phyloP scores from a whole-genome alignment of 2,113 vertebrate genomes.

The Laticauda laticaudata region DNA sequence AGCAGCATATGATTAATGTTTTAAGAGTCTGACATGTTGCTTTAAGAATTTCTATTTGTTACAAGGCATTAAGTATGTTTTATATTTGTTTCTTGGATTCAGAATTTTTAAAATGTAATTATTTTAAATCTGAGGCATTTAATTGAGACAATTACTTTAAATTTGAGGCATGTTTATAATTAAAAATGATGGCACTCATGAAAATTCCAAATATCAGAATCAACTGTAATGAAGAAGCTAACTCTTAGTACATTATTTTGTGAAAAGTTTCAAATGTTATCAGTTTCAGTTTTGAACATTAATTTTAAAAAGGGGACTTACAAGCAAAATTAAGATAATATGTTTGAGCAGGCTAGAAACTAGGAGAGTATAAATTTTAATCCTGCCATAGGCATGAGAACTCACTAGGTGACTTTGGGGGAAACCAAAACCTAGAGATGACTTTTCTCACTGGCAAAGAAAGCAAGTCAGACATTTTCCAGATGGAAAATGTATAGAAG shows the following conservation, averaged over 20 bases:
- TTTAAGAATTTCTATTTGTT: not conserved
- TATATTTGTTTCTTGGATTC: constrained; percentile 9
- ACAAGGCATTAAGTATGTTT: not conserved
- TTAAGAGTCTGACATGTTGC: not conserved
- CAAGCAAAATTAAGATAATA: not conserved
- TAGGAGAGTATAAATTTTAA: not conserved
- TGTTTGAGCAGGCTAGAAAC: not conserved
- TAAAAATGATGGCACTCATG: not conserved
- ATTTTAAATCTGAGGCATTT: constrained; percentile 12
- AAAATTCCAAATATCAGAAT: not conserved
- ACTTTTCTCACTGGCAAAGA: not conserved
- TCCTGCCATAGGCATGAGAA: not conserved
- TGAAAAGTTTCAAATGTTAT: not conserved
- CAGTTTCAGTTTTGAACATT: not conserved
- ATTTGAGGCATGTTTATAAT: constrained; percentile 10
- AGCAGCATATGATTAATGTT: not conserved
- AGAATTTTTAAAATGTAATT: constrained; percentile 6
- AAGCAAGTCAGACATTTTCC: not conserved
- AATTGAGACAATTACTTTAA: not conserved
- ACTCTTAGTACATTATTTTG: not conserved
- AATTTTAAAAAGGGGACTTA: not conserved
- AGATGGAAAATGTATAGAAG: not conserved
- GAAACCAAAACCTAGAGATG: not conserved
- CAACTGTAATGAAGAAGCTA: not conserved
- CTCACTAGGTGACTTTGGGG: not conserved